phyloP scores from a whole-genome alignment of 2,113 vertebrate genomes.

The Ramphastos sulfuratus region DNA sequence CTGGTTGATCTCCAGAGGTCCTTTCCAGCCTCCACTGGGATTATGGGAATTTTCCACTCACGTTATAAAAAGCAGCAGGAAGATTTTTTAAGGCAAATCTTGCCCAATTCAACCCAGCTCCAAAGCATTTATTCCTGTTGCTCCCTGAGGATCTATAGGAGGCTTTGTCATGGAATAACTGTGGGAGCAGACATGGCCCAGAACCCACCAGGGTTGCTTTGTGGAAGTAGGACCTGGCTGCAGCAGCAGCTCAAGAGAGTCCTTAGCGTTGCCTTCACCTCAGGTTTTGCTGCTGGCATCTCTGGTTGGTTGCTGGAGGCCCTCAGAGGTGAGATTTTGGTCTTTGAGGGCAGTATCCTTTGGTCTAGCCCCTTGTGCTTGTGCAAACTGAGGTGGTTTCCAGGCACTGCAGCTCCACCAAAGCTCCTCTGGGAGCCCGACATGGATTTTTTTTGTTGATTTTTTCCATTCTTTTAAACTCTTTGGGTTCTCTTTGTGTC shows the following conservation, averaged over 20 bases:
- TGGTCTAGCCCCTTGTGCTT: background rate
- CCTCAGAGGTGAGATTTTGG: background rate
- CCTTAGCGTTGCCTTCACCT: fast-evolving
- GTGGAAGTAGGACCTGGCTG: background rate
- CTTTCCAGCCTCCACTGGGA: no score
- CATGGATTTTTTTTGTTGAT: no score
- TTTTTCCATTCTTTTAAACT: background rate
- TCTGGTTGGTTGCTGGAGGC: background rate
- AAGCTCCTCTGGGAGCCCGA: background rate
- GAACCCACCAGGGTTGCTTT: no score
- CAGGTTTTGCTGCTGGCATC: fast-evolving
- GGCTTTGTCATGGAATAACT: background rate
- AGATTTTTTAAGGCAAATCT: background rate
- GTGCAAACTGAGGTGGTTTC: background rate
- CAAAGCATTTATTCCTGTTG: background rate
- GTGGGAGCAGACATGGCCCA: background rate
- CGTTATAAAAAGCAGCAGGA: background rate
- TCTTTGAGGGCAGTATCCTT: background rate
- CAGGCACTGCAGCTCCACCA: background rate
- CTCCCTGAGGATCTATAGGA: background rate
- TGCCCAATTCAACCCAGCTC: no score
- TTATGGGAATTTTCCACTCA: background rate
- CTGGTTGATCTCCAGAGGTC: no score
- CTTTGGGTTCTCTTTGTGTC: background rate
- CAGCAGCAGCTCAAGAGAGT: background rate